Base-by-base conservation (phyloP, 2,113 vertebrate genomes). In the Callithrix jacchus region DNA sequence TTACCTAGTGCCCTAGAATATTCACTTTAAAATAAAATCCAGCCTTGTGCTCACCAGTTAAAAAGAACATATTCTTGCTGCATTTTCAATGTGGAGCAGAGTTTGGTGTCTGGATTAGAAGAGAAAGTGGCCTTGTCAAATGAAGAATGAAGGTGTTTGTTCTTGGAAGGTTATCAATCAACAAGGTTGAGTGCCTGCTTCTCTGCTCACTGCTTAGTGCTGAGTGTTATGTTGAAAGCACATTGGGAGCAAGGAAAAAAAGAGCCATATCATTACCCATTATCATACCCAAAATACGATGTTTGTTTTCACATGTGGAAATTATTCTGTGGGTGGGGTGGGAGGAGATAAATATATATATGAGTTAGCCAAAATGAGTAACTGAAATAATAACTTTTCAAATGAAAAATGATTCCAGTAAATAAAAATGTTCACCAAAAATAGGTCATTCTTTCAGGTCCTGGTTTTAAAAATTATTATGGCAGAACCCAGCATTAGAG, bases 351-450 rank as follows among this genome's bases (percentile, higher is more conserved):
- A 54, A 74, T 71, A 73, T 40, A 56, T 77, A 17, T 61, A 40
- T 13, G 68, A 87, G 45, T 40, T 82, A 87, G 58, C 81, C 71
- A 83, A 93, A 94, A 47, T 3, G 10, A 56, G 49, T n/a, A 90
- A 61, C 23, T n/a, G 86, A 88, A n/a, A 87, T 95, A 93, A 85
- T 84, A 54, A 81, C 2, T 40, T 87, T 79, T 84, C 87, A 47
- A 68, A 86, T 85, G 77, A 64, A 95, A 97, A 90, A 66, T 89
- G 35, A 79, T 97, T 92, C 66, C 3, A 52, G 37, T 35, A 73
- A 93, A 73, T 73, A 81, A 13, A 54, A 94, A 61, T 66, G 2
- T 68, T 95, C 86, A 27, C 61, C 52, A 30, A 89, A 93, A 88
- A 71, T 88, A 89, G 42, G 64, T 81, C 91, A 76, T 79, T 93